Evolutionary conservation across 2,113 vertebrate genomes (phyloP).

Genomic region (Cathartes aura): DNA sequence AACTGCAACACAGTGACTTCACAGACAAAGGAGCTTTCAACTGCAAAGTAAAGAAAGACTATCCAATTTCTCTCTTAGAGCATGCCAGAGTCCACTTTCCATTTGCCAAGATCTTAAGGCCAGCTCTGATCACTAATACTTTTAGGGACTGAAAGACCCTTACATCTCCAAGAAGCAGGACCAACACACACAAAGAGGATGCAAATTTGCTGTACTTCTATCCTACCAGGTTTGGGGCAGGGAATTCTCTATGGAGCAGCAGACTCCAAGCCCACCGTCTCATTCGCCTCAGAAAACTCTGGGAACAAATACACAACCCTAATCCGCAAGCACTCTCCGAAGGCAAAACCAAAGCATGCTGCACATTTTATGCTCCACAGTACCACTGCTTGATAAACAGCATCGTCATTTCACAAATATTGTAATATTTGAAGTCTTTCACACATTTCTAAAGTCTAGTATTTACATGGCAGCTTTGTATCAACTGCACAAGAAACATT

Average conservation of each 20-base stretch:
- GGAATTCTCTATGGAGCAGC: neutral
- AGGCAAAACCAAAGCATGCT: neutral
- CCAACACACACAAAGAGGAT: neutral
- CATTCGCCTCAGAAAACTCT: neutral
- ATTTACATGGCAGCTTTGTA: neutral
- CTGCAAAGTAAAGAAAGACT: neutral
- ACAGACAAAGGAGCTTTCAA: neutral
- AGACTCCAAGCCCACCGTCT: neutral
- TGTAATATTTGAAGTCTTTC: neutral
- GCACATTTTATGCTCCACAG: neutral
- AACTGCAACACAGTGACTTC: neutral
- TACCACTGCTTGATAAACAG: neutral
- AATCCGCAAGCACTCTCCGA: neutral
- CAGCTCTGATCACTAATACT: neutral
- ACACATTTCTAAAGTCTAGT: neutral
- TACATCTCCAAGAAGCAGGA: neutral
- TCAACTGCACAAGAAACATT: neutral
- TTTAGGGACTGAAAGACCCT: neutral
- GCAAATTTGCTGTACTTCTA: neutral
- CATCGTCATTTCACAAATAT: neutral
- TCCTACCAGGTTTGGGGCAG: neutral
- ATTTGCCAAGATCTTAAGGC: neutral
- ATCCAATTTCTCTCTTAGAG: neutral
- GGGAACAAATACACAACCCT: neutral
- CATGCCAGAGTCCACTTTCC: neutral